Percentiles rank a stretch among this genome's conserved stretches.
phyloP scores from a whole-genome alignment of 2,888 invertebrate species.

The Atrina japonica region DNA sequence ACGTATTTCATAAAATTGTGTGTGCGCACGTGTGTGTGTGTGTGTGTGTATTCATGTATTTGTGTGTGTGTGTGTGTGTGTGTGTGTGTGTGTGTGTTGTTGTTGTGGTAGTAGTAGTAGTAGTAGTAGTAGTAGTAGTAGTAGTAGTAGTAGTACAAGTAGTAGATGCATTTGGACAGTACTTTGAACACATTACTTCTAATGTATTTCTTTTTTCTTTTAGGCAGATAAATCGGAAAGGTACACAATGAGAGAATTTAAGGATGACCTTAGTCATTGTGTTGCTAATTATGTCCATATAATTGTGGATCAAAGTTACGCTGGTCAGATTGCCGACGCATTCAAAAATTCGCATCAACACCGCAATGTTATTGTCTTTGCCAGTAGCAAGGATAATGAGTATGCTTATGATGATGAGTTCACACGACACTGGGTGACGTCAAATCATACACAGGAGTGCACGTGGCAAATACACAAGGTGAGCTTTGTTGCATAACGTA shows the following conservation, averaged over 20 bases:
- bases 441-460: conserved; percentile 77
- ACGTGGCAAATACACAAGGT: conserved; percentile 78
- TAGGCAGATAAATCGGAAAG: conserved; percentile 81
- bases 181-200: no score
- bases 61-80: no score
- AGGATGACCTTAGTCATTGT: conserved; percentile 81
- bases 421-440: conserved; percentile 77
- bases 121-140: no score
- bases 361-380: conserved; percentile 78
- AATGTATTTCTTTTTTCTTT: conserved; percentile 27
- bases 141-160: no score
- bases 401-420: conserved; percentile 78
- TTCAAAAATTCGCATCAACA: conserved; percentile 75
- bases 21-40: no score
- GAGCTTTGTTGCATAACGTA: no score
- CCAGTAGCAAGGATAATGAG: conserved; percentile 78
- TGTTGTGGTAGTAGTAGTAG: no score
- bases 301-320: conserved; percentile 82
- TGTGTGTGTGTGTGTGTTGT: no score
- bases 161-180: no score
- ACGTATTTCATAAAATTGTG: no score
- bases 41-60: no score
- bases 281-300: conserved; percentile 81
- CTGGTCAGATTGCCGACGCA: conserved; percentile 79
- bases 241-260: conserved; percentile 82